Evolutionary conservation across 2,888 invertebrate species (phyloP).

Genomic region (Pachycephus smyrnensis): DNA sequence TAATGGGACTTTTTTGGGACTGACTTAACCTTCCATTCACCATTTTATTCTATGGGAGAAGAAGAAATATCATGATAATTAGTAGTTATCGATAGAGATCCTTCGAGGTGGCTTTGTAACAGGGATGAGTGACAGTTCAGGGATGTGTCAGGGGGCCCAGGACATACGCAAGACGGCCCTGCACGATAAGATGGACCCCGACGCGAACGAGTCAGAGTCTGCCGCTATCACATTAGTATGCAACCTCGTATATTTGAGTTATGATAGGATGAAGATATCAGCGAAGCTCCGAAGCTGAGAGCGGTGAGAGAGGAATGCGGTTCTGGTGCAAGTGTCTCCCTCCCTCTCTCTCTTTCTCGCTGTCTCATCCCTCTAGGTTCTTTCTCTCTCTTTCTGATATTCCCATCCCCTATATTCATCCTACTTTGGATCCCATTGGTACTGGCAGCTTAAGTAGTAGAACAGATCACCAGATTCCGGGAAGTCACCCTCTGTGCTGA

Average conservation of each 20-base stretch:
- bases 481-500: not conserved
- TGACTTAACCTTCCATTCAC: not conserved
- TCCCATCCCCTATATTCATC: not conserved
- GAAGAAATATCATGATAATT: not conserved
- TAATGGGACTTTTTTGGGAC: not conserved
- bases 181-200: conserved; percentile 1
- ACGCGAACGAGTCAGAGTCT: not conserved
- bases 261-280: conserved; percentile 50
- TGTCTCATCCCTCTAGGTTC: too few species aligned
- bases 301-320: conserved; percentile 48
- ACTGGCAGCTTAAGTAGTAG: not conserved
- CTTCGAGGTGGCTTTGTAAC: not conserved
- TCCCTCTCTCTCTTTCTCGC: not conserved
- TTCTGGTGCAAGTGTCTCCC: conserved; percentile 15
- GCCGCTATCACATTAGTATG: conserved; percentile 8
- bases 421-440: not conserved
- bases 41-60: not conserved
- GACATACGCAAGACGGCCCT: not conserved
- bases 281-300: conserved; percentile 22
- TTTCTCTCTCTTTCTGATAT: not conserved
- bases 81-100: not conserved
- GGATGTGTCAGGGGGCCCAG: not conserved
- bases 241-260: conserved; percentile 36
- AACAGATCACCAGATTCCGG: not conserved
- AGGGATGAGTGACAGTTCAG: not conserved